Base-by-base conservation (phyloP, 2,888 invertebrate species). In the Mylabris sibirica region DNA sequence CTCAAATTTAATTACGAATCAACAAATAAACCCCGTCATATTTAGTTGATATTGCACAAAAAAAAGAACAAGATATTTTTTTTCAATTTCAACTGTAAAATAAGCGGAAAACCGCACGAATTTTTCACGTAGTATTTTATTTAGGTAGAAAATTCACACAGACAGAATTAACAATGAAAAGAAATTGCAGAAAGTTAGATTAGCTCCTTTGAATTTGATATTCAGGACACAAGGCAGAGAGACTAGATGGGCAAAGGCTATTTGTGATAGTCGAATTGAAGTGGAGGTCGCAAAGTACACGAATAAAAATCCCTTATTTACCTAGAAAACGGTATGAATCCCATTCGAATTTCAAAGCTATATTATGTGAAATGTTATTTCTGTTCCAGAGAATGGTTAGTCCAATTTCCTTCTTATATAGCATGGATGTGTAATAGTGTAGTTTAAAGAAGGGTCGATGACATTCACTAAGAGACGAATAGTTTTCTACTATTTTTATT, bases 141-240 rank as follows among this genome's bases (percentile, higher is more conserved):
- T 63, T 65, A 38, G 24, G 60, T 60, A 26, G 60, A 57, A 63
- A 64, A 8, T 63, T 63, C 69, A 65, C 69, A 65, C 67, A 65
- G 61, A 64, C 66, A 63, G 68, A 68, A 71, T 69, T 69, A 71
- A 71, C 71, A 71, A 69, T 71, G 71, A 71, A 71, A 71, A 66
- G 66, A 66, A 71, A 69, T 66, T 69, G 71, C 66, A 65, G 66
- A 69, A 71, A 69, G 66, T 68, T 68, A 66, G 68, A 71, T 71
- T 71, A 71, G 68, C 64, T 71, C 49, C 60, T 68, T 62, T 66
- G 68, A 66, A 67, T 71, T 71, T 71, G 66, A 66, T 69, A 71
- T 71, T 71, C 71, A 63, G 59, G 68, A 64, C 65, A 62, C 60
- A 63, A 12, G 60, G 24, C 22, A 20, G 30, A 8, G 5, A 30